Evolutionary conservation across 2,113 vertebrate species (phyloP), one percentile per base, ranked within the genome.

Genomic region (Trichechus manatus): DNA sequence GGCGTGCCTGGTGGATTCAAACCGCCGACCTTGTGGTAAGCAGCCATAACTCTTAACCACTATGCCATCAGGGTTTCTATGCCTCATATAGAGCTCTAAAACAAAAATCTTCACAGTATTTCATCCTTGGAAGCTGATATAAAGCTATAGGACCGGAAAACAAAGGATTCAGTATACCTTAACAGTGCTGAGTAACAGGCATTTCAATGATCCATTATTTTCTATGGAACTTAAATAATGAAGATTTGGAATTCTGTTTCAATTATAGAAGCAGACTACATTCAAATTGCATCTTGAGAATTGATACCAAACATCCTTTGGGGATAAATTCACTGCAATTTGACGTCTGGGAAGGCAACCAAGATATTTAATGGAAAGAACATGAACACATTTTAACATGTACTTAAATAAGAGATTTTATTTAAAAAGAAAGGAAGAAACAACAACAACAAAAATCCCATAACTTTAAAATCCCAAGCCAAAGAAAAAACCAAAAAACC

Each of bases 311-410:
- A 94, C 70, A 93, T 96, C 96, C 80, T 97, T 87, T 95, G 89
- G 95, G 97, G 84, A 97, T 94, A 95, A 95, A 97, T 96, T 95
- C 95, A 53, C 87, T 89, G 75, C 80, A 96, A 94, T 98, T 95
- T 97, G 86, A 93, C 95, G 96, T 97, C 97, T 97, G 96, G 96
- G 97, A 97, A 97, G 83, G 93, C 89, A 96, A 98, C 97, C 95
- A 97, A 97, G 87, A 96, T 64, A 97, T 84, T 91, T 95, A 97
- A 97, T 94, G 93, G 91, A 96, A 98, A 96, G 94, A 97, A 89
- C 85, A 94, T 91, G 96, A 81, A 91, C 64, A 84, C 47, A 93
- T 86, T 96, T 74, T 94, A 96, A 91, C 93, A 79, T 93, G 79
- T 44, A 68, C 80, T 97, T 96, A 88, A 97, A 94, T 6, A 96